Base-by-base conservation (phyloP, 2,113 vertebrate species). In the Cettia cetti region DNA sequence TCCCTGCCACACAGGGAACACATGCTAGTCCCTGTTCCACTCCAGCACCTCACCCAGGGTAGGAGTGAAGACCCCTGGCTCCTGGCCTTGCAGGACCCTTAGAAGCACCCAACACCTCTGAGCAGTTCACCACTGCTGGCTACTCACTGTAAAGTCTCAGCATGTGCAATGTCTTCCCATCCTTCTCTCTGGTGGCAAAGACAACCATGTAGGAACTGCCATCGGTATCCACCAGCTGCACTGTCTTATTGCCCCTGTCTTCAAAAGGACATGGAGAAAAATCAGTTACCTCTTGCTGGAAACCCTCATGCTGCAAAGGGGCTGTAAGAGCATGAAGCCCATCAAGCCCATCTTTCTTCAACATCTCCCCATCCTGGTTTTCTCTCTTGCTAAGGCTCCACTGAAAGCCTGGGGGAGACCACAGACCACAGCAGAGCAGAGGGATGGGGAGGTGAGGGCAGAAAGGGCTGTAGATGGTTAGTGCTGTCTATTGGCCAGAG, bases 111-210 rank as follows among this genome's bases (percentile, higher is more conserved):
- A 0, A 33, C 65, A 47, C 20, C 50, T 50, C 40, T 3, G 4
- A 37, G 21, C 27, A 15, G 6, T 19, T 74, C 53, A 13, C 23
- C 8, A 2, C 59, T 49, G 3, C 83, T 28, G 56, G 21, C 21
- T 63, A 97, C 94, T 6, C 45, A 97, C 96, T 97, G 89, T 95
- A 95, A 82, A 97, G 96, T 69, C 81, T 86, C 91, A 95, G 61
- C 89, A 95, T 94, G 28, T 10, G 74, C 33, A 66, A 13, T 31
- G 37, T 84, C 86, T 71, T 70, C 40, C 15, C 18, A 0, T 79
- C 23, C 57, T 94, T 76, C 83, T 57, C 20, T 35, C 11, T 92
- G 70, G 92, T 75, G 63, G 77, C 92, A 33, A 87, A 71, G 65
- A 97, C 28, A 6, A 97, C 10, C 2, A 76, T 69, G 2, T 94